Percentiles rank a stretch among this genome's conserved stretches.
Evolutionary conservation across 2,113 vertebrate genomes (phyloP).

Genomic region (Beaufortia kweichowensis): DNA sequence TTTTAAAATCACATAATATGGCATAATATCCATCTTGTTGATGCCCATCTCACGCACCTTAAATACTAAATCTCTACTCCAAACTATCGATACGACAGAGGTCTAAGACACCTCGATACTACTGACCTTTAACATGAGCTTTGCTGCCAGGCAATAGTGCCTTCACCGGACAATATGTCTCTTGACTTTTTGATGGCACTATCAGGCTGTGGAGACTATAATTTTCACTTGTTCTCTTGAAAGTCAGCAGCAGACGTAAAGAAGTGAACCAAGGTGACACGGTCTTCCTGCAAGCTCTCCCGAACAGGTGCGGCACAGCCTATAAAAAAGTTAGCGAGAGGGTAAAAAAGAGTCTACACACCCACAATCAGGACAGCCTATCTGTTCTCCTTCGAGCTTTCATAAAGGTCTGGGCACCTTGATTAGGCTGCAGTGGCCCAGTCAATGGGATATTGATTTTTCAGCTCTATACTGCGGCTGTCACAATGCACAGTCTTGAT

Average conservation of each 20-base stretch:
- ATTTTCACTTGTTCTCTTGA: conserved; percentile 45
- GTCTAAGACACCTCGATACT: neutral
- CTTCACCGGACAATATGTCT: conserved; percentile 56
- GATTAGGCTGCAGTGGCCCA: conserved; percentile 71
- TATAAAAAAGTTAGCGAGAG: conserved; percentile 50
- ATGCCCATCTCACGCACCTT: conserved; percentile 40
- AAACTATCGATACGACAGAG: neutral
- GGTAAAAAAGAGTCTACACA: conserved; percentile 14
- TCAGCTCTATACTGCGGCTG: conserved; percentile 68
- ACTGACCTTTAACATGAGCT: conserved; percentile 26
- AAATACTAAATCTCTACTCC: neutral
- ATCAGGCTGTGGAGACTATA: conserved; percentile 12
- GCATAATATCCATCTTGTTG: no score
- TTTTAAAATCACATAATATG: no score
- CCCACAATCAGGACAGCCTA: conserved; percentile 63
- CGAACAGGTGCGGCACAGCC: conserved; percentile 65
- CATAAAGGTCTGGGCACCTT: conserved; percentile 63
- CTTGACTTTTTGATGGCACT: conserved; percentile 32
- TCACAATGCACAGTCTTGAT: conserved; percentile 71
- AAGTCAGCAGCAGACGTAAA: conserved; percentile 73
- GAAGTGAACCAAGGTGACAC: conserved; percentile 71
- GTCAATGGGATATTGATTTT: conserved; percentile 78
- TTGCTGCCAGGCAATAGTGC: conserved; percentile 63
- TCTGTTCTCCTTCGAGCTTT: conserved; percentile 65
- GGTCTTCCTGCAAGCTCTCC: conserved; percentile 60